Base-by-base conservation (phyloP, 2,888 invertebrate genomes). In the Anarsia innoxiella region DNA sequence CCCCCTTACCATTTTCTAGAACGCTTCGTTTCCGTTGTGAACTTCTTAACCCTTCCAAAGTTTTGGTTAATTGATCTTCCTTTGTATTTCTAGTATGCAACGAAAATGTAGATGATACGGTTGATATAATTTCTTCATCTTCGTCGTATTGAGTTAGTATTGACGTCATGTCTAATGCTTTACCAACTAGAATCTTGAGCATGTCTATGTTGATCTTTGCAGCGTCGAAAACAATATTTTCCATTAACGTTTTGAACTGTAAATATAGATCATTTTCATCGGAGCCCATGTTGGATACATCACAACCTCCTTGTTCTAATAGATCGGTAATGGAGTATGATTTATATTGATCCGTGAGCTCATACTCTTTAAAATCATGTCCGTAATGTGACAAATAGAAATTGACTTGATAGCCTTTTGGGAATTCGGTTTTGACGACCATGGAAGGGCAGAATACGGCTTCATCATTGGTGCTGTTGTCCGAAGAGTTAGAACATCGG, bases 131-230 rank as follows among this genome's bases (percentile, higher is more conserved):
- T 3, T 42, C 44, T 0, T 55, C 48, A 0, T 60, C 57, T 5
- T 56, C 58, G 0, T 44, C 42, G 2, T 52, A 55, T n/a, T 46
- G 48, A 6, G 58, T 65, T 3, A 80, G 40, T 0, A 66, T 15
- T 0, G 54, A 37, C 0, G 68, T 54, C 72, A 80, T 75, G 27
- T 75, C 66, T 0, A 71, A 31, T 0, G 78, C 77, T 42, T 66
- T 67, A 0, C 48, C 50, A 0, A 67, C 43, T 4, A 82, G 40
- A 0, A 52, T 28, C 23, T 61, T 68, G 0, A 80, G 31, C 0
- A 56, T 53, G 2, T 44, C 16, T 0, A 53, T 40, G 19, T 72
- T 62, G 0, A 64, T 40, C 10, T 64, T 66, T 0, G 52, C 59
- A 0, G 80, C 66, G 1, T 66, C 62, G 0, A 40, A 11, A 0